Evolutionary conservation across 2,888 invertebrate species (phyloP).

Genomic region (Drosophila multiciliata): DNA sequence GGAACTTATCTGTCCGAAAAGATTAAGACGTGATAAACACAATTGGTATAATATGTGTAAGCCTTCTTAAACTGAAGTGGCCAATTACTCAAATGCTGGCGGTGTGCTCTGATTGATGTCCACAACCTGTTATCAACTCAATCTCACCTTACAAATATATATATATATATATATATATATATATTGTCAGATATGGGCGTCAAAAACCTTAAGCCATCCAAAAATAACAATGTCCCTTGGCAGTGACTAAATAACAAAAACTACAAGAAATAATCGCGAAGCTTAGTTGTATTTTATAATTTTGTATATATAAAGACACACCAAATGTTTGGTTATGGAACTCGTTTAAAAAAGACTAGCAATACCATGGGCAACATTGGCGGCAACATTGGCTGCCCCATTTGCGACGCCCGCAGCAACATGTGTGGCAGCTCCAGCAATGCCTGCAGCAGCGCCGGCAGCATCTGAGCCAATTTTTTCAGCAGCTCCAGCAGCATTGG

Average conservation of each 20-base stretch:
- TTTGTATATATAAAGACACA: not conserved
- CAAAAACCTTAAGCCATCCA: not conserved
- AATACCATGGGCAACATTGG: slow-evolving; percentile 12
- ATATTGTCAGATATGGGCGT: not conserved
- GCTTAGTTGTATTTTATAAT: slow-evolving; percentile 6
- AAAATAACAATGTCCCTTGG: not conserved
- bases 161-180: not conserved
- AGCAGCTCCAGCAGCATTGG: slow-evolving; percentile 1
- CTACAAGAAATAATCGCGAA: not conserved
- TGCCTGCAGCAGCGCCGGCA: slow-evolving; percentile 2
- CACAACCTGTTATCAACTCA: slow-evolving; percentile 12
- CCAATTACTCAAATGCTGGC: slow-evolving; percentile 6
- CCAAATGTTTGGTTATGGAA: not conserved
- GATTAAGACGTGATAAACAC: slow-evolving; percentile 15
- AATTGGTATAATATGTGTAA: slow-evolving; percentile 7
- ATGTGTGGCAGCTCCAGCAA: slow-evolving; percentile 19
- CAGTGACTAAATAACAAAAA: not conserved
- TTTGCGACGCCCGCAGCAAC: slow-evolving; percentile 21
- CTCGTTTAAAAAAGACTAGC: slow-evolving; percentile 21
- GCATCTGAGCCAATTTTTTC: slow-evolving; percentile 10
- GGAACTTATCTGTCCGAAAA: slow-evolving; percentile 24
- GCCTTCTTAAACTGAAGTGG: slow-evolving; percentile 20
- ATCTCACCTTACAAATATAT: not conserved
- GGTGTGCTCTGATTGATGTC: slow-evolving; percentile 36
- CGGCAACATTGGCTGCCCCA: slow-evolving; percentile 9